These are phyloP conservation scores for Telenomus remus DNA, from an alignment of 1,140 invertebrate species.

Conservation along the genomic window DNA sequence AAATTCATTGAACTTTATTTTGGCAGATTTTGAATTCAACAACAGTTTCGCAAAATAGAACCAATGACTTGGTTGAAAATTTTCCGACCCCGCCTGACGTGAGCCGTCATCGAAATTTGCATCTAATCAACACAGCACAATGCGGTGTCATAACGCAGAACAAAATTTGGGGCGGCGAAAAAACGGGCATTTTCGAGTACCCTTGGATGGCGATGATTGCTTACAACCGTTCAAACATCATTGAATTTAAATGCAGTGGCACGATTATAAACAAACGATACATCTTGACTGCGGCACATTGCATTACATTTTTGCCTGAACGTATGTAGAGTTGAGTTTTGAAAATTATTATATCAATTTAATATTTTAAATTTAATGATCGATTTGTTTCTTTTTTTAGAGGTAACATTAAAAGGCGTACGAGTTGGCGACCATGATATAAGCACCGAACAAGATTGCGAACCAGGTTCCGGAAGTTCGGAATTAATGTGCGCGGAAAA, in stretches of 20 bases:
- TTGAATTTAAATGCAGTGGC: constrained; percentile 80
- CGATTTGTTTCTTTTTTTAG: constrained; percentile 24
- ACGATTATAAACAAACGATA: constrained; percentile 80
- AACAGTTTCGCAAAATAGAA: constrained; percentile 4
- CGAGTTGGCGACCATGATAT: constrained; percentile 81
- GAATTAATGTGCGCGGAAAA: constrained; percentile 76
- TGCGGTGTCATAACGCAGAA: constrained; percentile 70
- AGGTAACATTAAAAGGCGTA: constrained; percentile 71
- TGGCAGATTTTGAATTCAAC: neutral
- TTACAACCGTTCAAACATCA: constrained; percentile 71
- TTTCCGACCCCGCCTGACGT: constrained; percentile 69
- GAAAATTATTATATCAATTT: no score
- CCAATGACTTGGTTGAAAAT: constrained; percentile 3
- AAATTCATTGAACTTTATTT: no score
- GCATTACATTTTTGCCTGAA: constrained; percentile 63
- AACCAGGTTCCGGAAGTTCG: constrained; percentile 64
- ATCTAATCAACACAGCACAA: constrained; percentile 67
- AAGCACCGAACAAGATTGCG: constrained; percentile 78
- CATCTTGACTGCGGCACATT: constrained; percentile 80
- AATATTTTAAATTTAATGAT: neutral
- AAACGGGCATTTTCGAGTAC: constrained; percentile 78
- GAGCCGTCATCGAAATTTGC: constrained; percentile 75
- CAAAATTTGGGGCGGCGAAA: constrained; percentile 77
- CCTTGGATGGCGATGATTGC: constrained; percentile 82
- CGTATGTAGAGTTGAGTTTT: constrained; percentile 15